Evolutionary conservation across 2,888 invertebrate species (phyloP).

Genomic region (Azorinus chamasolen): DNA sequence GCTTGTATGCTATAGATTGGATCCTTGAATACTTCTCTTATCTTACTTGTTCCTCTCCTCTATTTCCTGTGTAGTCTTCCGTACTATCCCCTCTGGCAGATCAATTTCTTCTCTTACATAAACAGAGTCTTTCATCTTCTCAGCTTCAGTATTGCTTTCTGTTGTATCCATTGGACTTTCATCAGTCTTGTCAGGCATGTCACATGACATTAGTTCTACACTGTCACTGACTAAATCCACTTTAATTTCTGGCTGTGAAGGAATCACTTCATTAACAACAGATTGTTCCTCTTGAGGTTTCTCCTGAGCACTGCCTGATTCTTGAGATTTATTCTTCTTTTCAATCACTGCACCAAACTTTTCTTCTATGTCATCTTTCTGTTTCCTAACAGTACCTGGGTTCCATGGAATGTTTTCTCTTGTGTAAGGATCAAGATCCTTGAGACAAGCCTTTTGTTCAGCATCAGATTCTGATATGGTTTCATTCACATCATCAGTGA

Average conservation of each 20-base stretch:
- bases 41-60: conserved; percentile 88
- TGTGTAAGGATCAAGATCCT: conserved; percentile 85
- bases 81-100: conserved; percentile 91
- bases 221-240: background rate
- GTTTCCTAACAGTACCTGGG: conserved; percentile 90
- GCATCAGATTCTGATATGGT: background rate
- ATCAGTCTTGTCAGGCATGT: too few species aligned
- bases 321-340: conserved; percentile 24
- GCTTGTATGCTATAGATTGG: too few species aligned
- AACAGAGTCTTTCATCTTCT: conserved; percentile 62
- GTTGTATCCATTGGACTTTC: background rate
- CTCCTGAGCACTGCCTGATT: background rate
- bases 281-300: background rate
- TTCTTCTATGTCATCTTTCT: conserved; percentile 89
- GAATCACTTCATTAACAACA: too few species aligned
- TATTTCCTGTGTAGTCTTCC: conserved; percentile 88
- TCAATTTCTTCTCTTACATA: conserved; percentile 90
- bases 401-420: conserved; percentile 90
- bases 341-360: conserved; percentile 68
- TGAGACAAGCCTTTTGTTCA: conserved; percentile 14
- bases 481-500: background rate
- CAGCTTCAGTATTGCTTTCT: background rate
- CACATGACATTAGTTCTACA: conserved; percentile 1
- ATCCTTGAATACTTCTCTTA: background rate
- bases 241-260: background rate